These are phyloP conservation scores for Ochotona curzoniae DNA, from an alignment of 2,113 vertebrate genomes.

Conservation along the genomic window DNA sequence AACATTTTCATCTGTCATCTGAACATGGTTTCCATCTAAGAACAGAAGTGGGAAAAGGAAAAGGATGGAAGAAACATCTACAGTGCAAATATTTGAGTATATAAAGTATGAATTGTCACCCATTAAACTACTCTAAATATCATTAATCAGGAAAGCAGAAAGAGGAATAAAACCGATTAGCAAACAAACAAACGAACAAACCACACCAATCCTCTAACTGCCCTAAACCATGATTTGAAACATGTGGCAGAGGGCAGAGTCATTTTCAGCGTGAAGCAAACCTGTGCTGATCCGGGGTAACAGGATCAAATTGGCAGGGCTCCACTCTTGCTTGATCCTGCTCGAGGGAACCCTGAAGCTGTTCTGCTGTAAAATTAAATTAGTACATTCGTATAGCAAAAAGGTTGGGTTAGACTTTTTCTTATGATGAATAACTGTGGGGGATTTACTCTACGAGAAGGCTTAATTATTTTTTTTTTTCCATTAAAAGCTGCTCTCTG, in stretches of 20 bases:
- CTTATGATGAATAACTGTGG: conserved; percentile 66
- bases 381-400: conserved; percentile 36
- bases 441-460: conserved; percentile 65
- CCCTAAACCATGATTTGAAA: neutral
- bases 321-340: conserved; percentile 14
- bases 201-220: neutral
- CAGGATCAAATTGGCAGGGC: neutral
- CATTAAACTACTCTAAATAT: neutral
- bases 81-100: neutral
- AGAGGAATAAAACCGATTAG: neutral
- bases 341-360: conserved; percentile 26
- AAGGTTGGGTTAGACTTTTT: conserved; percentile 51
- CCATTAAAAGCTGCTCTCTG: conserved; percentile 46
- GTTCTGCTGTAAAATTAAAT: conserved; percentile 67
- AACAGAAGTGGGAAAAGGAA: neutral
- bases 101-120: neutral
- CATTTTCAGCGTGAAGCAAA: conserved; percentile 35
- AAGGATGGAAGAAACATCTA: neutral
- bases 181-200: too few species aligned
- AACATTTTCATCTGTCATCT: conserved; percentile 2
- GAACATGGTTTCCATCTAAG: neutral
- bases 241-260: conserved; percentile 54
- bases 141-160: neutral
- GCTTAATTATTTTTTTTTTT: conserved; percentile 70
- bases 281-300: conserved; percentile 6